Conservation (phyloP, 2,797 vertebrate species). For the Siniperca undulata region DNA sequence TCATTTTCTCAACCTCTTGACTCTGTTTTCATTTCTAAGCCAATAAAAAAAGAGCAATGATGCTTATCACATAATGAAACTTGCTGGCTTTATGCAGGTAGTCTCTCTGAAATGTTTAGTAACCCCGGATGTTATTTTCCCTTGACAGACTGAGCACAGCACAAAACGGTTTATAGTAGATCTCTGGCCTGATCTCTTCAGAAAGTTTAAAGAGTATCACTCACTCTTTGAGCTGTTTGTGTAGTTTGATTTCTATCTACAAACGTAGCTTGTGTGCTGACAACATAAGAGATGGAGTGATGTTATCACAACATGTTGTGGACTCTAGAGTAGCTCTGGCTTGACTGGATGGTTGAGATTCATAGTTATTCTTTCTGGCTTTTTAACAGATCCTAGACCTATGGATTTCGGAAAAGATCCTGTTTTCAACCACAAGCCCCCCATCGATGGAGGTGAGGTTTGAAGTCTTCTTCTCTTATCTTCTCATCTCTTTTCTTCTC, state of each 20-base stretch:
- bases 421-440: conserved; percentile 78
- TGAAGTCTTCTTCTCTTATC: not conserved
- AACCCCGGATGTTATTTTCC: conserved; percentile 35
- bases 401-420: conserved; percentile 84
- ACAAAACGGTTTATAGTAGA: conserved; percentile 29
- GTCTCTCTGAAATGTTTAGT: conserved; percentile 40
- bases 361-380: conserved; percentile 59
- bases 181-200: conserved; percentile 42
- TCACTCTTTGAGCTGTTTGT: conserved; percentile 38
- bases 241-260: conserved; percentile 53
- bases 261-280: conserved; percentile 42
- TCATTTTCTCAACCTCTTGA: conserved; percentile 35
- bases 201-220: conserved; percentile 50
- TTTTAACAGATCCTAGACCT: conserved; percentile 79
- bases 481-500: not conserved
- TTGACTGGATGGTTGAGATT: conserved; percentile 53
- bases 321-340: conserved; percentile 27
- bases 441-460: conserved; percentile 81
- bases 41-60: conserved; percentile 42
- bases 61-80: conserved; percentile 63
- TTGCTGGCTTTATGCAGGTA: conserved; percentile 44
- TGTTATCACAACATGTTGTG: conserved; percentile 40
- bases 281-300: conserved; percentile 29
- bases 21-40: conserved; percentile 55
- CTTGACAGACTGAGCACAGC: conserved; percentile 23